These are phyloP conservation scores for Arbacia lixula DNA, from an alignment of 53 echinoderm and acorn worm genomes.

Conservation along the genomic window DNA sequence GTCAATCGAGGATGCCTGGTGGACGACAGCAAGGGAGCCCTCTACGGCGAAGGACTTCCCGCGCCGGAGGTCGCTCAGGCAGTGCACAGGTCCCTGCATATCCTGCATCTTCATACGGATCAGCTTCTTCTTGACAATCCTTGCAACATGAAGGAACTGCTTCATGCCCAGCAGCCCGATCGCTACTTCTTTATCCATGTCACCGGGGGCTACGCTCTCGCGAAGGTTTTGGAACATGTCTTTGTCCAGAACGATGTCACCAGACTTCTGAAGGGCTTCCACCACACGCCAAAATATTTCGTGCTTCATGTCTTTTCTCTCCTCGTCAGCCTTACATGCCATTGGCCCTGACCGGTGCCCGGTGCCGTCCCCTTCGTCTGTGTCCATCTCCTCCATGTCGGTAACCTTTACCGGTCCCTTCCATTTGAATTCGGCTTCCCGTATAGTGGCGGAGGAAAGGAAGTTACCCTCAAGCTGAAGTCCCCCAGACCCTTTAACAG, in stretches of 20 bases:
- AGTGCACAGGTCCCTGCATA: background rate
- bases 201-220: too few relatives aligned
- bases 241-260: too few relatives aligned
- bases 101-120: constrained; percentile 5
- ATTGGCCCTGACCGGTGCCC: background rate
- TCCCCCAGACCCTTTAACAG: constrained; percentile 4
- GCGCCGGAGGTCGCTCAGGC: background rate
- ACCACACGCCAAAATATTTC: too few relatives aligned
- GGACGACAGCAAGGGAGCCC: background rate
- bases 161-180: background rate
- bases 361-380: too few relatives aligned
- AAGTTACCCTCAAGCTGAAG: too few relatives aligned
- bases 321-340: too few relatives aligned
- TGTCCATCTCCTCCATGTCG: background rate
- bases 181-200: constrained; percentile 1
- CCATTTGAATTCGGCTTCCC: too few relatives aligned
- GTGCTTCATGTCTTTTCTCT: too few relatives aligned
- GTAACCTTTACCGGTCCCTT: too few relatives aligned
- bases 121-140: background rate
- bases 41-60: background rate
- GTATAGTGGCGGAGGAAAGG: too few relatives aligned
- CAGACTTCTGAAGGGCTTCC: too few relatives aligned
- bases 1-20: background rate
- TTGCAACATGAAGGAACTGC: background rate
- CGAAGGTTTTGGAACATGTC: too few relatives aligned